These are phyloP conservation scores for Eunapius fragilis DNA, from an alignment of 37 sponge, comb jelly and placozoan species.

Conservation along the genomic window DNA sequence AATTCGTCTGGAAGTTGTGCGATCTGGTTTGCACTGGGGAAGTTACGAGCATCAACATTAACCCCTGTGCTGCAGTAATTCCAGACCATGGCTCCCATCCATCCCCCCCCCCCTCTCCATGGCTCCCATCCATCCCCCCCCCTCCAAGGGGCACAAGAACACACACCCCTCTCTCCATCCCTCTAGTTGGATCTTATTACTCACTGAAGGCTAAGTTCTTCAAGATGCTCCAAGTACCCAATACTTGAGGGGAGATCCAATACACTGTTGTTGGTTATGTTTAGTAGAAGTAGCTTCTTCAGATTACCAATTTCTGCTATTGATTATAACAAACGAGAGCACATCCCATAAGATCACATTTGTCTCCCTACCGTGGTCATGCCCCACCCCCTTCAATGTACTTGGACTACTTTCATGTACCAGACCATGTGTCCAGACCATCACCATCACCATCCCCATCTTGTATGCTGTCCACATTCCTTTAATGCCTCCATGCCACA, in stretches of 20 bases:
- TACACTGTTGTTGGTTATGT: conserved; percentile 62
- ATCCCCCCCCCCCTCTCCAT: neutral
- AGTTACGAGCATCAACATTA: neutral
- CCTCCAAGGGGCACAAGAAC: no score
- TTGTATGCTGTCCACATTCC: neutral
- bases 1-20: conserved; percentile 47
- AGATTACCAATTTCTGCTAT: conserved; percentile 43
- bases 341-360: neutral
- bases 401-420: no score
- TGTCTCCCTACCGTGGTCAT: neutral
- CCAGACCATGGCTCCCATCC: neutral
- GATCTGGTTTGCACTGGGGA: conserved; percentile 51
- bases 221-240: conserved; percentile 38
- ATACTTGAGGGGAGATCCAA: conserved; percentile 44
- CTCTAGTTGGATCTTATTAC: conserved; percentile 11
- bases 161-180: no score
- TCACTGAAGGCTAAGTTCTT: conserved; percentile 83
- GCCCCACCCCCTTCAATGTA: neutral
- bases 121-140: no score
- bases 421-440: no score
- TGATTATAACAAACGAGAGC: neutral
- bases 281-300: conserved; percentile 39
- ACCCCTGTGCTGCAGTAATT: neutral
- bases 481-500: neutral
- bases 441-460: neutral